Evolutionary conservation across 1,140 invertebrate species (phyloP), one percentile per base, ranked within the genome.

Genomic region (Gonioctena quinquepunctata): DNA sequence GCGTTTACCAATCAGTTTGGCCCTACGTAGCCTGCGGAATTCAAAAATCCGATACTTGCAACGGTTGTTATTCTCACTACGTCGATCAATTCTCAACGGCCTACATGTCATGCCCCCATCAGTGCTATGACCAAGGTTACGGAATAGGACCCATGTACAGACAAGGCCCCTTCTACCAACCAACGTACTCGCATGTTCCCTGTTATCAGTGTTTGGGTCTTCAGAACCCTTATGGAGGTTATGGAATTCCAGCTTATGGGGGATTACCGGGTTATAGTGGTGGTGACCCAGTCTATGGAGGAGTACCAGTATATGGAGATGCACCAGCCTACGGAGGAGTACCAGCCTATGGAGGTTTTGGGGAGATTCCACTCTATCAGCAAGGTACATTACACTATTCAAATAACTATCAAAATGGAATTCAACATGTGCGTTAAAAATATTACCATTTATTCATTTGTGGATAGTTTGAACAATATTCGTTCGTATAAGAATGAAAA

Each of bases 11-110:
- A 49, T 63, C 68, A n/a, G 56, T 26, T 11, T 83, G 81, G 81
- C 82, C 82, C 0, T 83, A 81, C 52, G 79, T 83, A 2, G 48
- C 42, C n/a, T 83, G 82, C 54, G 70, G 67, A 7, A 71, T 75
- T 23, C 61, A 68, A 52, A 48, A 73, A 52, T 54, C 70, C 1
- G 22, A 70, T 66, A 22, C 73, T 0, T 82, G 81, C 52, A 72
- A 76, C 11, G 81, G 79, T 6, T 82, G 81, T 62, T 82, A 81
- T 59, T 60, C 13, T 5, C 79, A 81, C 61, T 75, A 76, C 49
- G 59, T 76, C 8, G 71, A 74, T 52, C 42, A 49, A 1, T 28
- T 66, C 4, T 49, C 61, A 1, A 7, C 62, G 22, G 18, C 70
- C 50, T 71, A 65, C 27, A 42, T 52, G 18, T 27, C 48, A 1